Evolutionary conservation across 2,797 vertebrate species (phyloP).

Genomic region (Platalea minor): DNA sequence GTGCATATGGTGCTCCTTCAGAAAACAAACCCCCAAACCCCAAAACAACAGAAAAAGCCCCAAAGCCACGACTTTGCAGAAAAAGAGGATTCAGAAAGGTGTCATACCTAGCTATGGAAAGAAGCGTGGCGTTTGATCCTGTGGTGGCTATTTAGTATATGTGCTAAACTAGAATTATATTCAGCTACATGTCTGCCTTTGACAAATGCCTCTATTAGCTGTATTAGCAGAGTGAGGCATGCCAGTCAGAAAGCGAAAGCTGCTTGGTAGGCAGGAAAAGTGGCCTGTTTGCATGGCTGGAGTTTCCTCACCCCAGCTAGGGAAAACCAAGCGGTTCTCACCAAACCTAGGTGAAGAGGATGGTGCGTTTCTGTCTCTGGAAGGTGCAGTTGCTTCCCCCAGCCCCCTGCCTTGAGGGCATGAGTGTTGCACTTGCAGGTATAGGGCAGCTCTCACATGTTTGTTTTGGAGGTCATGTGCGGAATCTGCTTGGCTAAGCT

Average conservation of each 20-base stretch:
- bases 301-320: neutral
- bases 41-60: neutral
- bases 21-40: neutral
- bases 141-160: neutral
- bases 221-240: neutral
- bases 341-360: neutral
- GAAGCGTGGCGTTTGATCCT: neutral
- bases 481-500: neutral
- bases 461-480: neutral
- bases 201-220: neutral
- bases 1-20: neutral
- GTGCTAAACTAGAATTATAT: neutral
- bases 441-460: neutral
- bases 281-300: neutral
- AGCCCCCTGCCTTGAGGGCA: neutral
- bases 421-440: neutral
- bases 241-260: neutral
- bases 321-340: neutral
- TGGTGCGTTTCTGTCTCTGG: neutral
- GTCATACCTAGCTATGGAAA: neutral
- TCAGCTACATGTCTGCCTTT: neutral
- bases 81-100: neutral
- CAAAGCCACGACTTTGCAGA: neutral
- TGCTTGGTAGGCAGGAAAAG: neutral
- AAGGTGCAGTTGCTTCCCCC: neutral